Conservation (phyloP, 2,113 vertebrate genomes). For the Pheucticus melanocephalus region DNA sequence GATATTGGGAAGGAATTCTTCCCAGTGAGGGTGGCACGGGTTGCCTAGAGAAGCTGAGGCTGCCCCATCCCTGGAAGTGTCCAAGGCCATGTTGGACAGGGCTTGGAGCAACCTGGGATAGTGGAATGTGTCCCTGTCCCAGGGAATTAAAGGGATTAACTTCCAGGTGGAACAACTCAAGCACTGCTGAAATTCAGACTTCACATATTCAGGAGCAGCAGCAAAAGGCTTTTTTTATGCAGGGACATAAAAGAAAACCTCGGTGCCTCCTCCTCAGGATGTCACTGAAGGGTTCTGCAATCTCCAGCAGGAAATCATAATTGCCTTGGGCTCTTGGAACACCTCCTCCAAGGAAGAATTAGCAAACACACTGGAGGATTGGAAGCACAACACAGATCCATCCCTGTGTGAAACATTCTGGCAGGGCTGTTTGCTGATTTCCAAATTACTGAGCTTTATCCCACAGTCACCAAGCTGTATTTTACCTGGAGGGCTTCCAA, state of each 20-base stretch:
- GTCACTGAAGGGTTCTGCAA: background rate
- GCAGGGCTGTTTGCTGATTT: background rate
- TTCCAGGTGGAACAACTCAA: background rate
- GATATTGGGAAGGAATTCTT: no score
- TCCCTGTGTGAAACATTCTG: accelerated
- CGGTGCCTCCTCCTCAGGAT: accelerated
- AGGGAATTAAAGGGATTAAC: background rate
- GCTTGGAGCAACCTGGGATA: background rate
- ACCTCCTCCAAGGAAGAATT: background rate
- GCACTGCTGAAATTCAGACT: background rate
- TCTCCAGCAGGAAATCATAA: background rate
- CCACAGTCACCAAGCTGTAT: background rate
- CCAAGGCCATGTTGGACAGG: background rate
- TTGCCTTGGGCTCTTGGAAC: background rate
- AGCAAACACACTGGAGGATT: background rate
- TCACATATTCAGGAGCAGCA: background rate
- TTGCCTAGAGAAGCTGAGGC: background rate
- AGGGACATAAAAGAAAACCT: background rate
- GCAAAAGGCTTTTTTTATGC: background rate
- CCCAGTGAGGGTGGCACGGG: no score
- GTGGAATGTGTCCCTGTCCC: background rate
- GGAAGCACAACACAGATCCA: background rate
- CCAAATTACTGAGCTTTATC: background rate
- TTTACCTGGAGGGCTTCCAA: background rate
- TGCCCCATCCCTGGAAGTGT: background rate